A percentile compares a stretch with the other conserved stretches of the same genome.
phyloP scores from a whole-genome alignment of 2,113 vertebrate genomes.

The Tenrec ecaudatus region DNA sequence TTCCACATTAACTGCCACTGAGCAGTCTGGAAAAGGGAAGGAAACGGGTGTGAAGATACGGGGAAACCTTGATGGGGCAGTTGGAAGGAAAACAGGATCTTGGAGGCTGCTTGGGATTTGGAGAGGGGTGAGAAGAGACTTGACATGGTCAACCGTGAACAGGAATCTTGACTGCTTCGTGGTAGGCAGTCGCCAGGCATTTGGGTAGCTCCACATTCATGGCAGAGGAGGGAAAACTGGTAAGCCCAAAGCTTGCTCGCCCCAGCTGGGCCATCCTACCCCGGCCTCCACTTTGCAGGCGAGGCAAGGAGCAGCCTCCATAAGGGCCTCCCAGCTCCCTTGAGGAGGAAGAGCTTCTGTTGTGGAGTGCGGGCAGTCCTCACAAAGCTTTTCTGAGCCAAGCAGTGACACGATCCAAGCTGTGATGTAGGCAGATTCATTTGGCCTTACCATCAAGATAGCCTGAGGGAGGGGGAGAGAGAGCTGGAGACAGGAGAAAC shows the following conservation, averaged over 20 bases:
- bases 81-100: not conserved
- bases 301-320: slow-evolving; percentile 55
- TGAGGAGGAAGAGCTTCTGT: slow-evolving; percentile 55
- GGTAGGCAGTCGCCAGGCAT: not conserved
- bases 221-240: not conserved
- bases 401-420: slow-evolving; percentile 71
- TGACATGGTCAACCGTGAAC: not conserved
- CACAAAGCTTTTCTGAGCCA: slow-evolving; percentile 74
- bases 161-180: not conserved
- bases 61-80: not conserved
- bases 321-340: slow-evolving; percentile 46
- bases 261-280: not conserved
- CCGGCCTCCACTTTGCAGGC: not conserved
- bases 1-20: slow-evolving; percentile 19
- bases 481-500: slow-evolving; percentile 32
- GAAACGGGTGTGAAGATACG: not conserved
- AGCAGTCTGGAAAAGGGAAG: not conserved
- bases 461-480: slow-evolving; percentile 51
- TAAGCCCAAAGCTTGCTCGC: not conserved
- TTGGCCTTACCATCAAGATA: slow-evolving; percentile 52
- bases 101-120: not conserved
- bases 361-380: slow-evolving; percentile 63
- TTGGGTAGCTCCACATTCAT: not conserved
- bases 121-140: not conserved
- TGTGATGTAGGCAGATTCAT: slow-evolving; percentile 71